Evolutionary conservation across 30 jellyfish, hydroid and myxozoan genomes (phyloP).

Genomic region (Chrysaora quinquecirrha): DNA sequence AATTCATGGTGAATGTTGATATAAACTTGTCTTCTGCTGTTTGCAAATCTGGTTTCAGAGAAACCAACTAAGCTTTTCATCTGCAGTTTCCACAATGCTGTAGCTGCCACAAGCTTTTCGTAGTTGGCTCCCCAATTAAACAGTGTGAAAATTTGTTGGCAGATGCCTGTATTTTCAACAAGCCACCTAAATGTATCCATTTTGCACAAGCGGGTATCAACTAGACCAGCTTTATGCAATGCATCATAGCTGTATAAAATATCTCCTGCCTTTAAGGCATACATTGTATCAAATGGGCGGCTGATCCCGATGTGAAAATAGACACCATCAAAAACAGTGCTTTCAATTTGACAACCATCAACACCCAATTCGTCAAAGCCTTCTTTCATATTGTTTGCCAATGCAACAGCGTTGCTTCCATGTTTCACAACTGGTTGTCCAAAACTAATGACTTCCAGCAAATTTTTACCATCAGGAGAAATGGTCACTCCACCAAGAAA

Average conservation of each 20-base stretch:
- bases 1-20: slow-evolving; percentile 41
- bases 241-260: slow-evolving; percentile 38
- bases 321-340: slow-evolving; percentile 45
- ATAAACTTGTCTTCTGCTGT: slow-evolving; percentile 24
- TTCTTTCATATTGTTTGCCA: slow-evolving; percentile 18
- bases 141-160: slow-evolving; percentile 32
- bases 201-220: slow-evolving; percentile 21
- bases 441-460: slow-evolving; percentile 53
- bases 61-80: slow-evolving; percentile 12
- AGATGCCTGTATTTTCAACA: slow-evolving; percentile 38
- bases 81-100: slow-evolving; percentile 52
- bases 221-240: slow-evolving; percentile 40
- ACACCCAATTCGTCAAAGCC: slow-evolving; percentile 31
- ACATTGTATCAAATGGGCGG: slow-evolving; percentile 24
- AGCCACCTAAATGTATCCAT: slow-evolving; percentile 42
- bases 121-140: slow-evolving; percentile 49
- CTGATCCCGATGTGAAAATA: slow-evolving; percentile 23
- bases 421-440: slow-evolving; percentile 54
- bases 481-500: slow-evolving; percentile 52
- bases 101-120: slow-evolving; percentile 45
- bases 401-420: slow-evolving; percentile 26
- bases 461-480: slow-evolving; percentile 56
- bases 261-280: slow-evolving; percentile 28
- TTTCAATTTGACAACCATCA: slow-evolving; percentile 33
- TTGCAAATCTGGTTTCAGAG: slow-evolving; percentile 39